Evolutionary conservation across 2,113 vertebrate genomes (phyloP), one percentile per base, ranked within the genome.

Genomic region (Caloenas nicobarica): DNA sequence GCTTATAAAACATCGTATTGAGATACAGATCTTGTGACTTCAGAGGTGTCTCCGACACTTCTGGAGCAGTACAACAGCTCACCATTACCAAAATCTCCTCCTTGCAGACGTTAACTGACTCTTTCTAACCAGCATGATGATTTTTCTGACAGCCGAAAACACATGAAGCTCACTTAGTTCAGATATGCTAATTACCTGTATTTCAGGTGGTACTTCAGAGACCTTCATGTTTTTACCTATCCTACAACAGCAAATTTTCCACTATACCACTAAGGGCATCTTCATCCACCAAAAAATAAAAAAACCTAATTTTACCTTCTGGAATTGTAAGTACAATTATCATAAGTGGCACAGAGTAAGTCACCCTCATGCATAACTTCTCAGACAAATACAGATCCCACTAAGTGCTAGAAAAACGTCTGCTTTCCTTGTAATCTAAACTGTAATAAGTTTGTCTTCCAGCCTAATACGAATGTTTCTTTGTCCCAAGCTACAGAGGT

Each of bases 1-100:
- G 2, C 48, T 61, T 50, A 40, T 0, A 46, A 29, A 79, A 60
- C 3, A 1, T 38, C 16, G 29, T 3, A 64, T 31, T 31, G 31
- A 76, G 87, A 85, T 16, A 48, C 2, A 50, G 46, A 46, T 65
- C 54, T 38, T 56, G 17, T 48, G 16, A 61, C 21, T 81, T 80
- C 26, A 86, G 46, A 86, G 51, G 10, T 16, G 33, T 77, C 46
- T 76, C 19, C 58, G 77, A 42, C 12, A 50, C 28, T 88, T 72
- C 16, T 48, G 15, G n/a, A 70, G 15, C 4, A 33, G 28, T 40
- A 38, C 16, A 65, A 62, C 8, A 9, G 18, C 15, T 65, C 28
- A 51, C 18, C 14, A 42, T 61, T 65, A 77, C 16, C 24, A 71
- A 85, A 89, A 74, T 34, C 28, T 36, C 29, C 29, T 36, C 22